A percentile compares a stretch with the other conserved stretches of the same genome.
These are phyloP conservation scores for Drosophila ficusphila DNA, from an alignment of 1,140 invertebrate species.

Conservation along the genomic window DNA sequence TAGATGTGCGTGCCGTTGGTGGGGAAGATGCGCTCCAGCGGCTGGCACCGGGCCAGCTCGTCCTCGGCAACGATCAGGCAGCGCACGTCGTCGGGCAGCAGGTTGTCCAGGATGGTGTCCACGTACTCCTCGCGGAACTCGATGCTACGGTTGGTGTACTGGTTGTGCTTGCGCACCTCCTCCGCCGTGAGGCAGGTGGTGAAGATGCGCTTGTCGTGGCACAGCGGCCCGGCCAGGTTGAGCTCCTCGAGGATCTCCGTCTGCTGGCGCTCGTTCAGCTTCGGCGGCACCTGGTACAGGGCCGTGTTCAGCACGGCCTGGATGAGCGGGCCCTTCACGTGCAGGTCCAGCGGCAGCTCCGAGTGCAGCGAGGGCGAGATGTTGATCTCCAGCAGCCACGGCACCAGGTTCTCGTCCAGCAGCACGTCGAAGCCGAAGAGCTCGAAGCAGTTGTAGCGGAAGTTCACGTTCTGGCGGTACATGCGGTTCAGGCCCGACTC, in stretches of 20 bases:
- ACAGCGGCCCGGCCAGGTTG: conserved; percentile 85
- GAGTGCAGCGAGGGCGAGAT: conserved; percentile 98
- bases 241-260: conserved; percentile 82
- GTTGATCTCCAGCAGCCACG: conserved; percentile 98
- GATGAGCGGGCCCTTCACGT: conserved; percentile 97
- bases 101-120: conserved; percentile 89
- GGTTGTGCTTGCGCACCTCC: conserved; percentile 88
- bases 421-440: conserved; percentile 93
- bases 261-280: conserved; percentile 85
- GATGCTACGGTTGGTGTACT: conserved; percentile 86
- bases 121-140: conserved; percentile 89
- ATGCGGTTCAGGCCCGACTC: conserved; percentile 90
- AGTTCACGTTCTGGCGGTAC: conserved; percentile 89
- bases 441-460: conserved; percentile 92
- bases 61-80: conserved; percentile 96
- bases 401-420: conserved; percentile 92
- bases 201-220: conserved; percentile 88
- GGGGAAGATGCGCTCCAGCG: conserved; percentile 95
- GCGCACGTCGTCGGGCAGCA: conserved; percentile 95
- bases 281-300: conserved; percentile 89
- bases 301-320: conserved; percentile 96
- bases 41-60: conserved; percentile 89
- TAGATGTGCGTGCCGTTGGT: conserved; percentile 90
- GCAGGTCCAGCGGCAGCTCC: conserved; percentile 94
- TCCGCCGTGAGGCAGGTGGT: conserved; percentile 87